Evolutionary conservation across 1,140 invertebrate species (phyloP).

Genomic region (Lanistes nyassanus): DNA sequence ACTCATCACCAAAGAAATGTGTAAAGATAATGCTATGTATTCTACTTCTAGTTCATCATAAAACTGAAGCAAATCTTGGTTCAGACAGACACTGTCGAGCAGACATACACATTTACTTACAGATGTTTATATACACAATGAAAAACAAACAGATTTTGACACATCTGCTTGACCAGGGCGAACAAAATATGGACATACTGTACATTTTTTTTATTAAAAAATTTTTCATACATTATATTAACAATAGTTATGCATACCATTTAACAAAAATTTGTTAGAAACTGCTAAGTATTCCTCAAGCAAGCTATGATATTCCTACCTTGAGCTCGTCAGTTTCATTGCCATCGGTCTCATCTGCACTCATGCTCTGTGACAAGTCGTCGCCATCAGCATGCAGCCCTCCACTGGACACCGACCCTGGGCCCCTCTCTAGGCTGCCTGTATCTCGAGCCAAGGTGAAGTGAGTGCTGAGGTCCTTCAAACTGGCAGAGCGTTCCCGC

Average conservation of each 20-base stretch:
- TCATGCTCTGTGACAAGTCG: slow-evolving; percentile 31
- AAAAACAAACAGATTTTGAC: too few relatives aligned
- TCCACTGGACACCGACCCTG: slow-evolving; percentile 5
- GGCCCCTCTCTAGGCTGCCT: slow-evolving; percentile 9
- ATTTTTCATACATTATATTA: not conserved
- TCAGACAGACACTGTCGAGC: not conserved
- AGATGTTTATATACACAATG: not conserved
- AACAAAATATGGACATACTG: too few relatives aligned
- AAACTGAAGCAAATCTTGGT: not conserved
- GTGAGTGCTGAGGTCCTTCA: slow-evolving; percentile 55
- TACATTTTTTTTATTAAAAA: too few relatives aligned
- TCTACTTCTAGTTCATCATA: too few relatives aligned
- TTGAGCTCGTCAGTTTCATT: slow-evolving; percentile 65
- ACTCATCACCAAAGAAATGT: too few relatives aligned
- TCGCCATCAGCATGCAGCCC: slow-evolving; percentile 20
- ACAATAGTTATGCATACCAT: not conserved
- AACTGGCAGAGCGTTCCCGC: slow-evolving; percentile 51
- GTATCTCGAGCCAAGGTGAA: slow-evolving; percentile 44
- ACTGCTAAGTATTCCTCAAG: too few relatives aligned
- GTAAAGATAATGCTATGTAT: too few relatives aligned
- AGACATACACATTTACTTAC: not conserved
- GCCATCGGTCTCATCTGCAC: slow-evolving; percentile 44
- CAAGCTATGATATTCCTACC: slow-evolving; percentile 34
- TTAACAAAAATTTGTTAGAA: too few relatives aligned
- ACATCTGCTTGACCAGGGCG: not conserved